These are phyloP conservation scores for Choristoneura fumiferana DNA, from an alignment of 1,140 invertebrate species.

Conservation along the genomic window DNA sequence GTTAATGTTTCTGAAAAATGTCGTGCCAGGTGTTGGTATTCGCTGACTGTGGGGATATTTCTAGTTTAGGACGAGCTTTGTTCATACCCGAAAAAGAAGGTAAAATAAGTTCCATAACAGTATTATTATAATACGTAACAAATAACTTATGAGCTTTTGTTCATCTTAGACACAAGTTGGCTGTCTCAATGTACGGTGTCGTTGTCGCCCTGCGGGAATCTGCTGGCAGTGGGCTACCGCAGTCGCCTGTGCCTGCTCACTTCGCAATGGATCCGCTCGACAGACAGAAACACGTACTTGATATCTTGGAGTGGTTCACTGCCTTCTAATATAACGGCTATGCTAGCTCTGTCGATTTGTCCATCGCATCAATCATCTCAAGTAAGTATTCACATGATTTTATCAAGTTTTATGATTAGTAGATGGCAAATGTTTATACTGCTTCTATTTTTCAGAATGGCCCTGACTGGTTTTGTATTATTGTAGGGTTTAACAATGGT, in stretches of 20 bases:
- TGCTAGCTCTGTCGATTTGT: constrained; percentile 75
- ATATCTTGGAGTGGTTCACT: constrained; percentile 79
- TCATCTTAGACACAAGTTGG: constrained; percentile 82
- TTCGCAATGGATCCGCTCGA: constrained; percentile 81
- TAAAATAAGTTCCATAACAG: constrained; percentile 25
- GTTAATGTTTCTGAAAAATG: not conserved
- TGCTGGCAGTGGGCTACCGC: constrained; percentile 84
- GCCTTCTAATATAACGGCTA: constrained; percentile 70
- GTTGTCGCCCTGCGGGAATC: constrained; percentile 86
- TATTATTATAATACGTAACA: constrained; percentile 29
- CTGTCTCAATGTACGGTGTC: constrained; percentile 84
- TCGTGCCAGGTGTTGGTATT: constrained; percentile 84
- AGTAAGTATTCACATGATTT: constrained; percentile 52
- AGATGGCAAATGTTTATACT: not conserved
- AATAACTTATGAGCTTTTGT: constrained; percentile 25
- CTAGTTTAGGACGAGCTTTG: constrained; percentile 79
- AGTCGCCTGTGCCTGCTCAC: constrained; percentile 83
- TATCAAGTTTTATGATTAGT: not conserved
- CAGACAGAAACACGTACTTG: constrained; percentile 73
- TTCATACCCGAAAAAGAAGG: constrained; percentile 77
- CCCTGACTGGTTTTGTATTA: constrained; percentile 96
- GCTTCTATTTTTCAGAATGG: constrained; percentile 75
- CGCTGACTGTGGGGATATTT: constrained; percentile 82
- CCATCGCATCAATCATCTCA: constrained; percentile 83
- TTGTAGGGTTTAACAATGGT: constrained; percentile 92